phyloP scores from a whole-genome alignment of 2,113 vertebrate species.

The Tyrannus savana region DNA sequence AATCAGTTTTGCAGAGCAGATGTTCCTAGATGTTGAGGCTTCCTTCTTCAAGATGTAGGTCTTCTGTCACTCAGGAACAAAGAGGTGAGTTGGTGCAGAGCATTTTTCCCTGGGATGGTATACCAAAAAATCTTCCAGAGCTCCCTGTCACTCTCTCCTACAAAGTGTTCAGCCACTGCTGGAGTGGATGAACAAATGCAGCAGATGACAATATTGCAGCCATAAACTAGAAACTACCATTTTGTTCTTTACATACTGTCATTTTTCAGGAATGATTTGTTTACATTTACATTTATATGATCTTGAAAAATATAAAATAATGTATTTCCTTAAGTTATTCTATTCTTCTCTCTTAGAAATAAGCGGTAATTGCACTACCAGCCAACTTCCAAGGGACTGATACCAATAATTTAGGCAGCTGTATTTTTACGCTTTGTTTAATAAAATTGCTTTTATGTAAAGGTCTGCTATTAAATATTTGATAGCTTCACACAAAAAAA shows the following conservation, averaged over 20 bases:
- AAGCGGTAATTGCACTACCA: conserved; percentile 8
- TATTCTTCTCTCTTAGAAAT: background rate
- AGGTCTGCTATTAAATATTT: conserved; percentile 58
- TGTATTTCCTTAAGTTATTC: conserved; percentile 16
- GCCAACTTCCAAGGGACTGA: background rate
- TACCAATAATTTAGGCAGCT: conserved; percentile 23
- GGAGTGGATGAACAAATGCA: background rate
- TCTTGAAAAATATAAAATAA: conserved; percentile 27
- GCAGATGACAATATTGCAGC: background rate
- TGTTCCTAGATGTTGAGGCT: background rate
- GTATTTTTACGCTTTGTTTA: conserved; percentile 50
- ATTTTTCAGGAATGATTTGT: conserved; percentile 19
- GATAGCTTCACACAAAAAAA: conserved; percentile 13
- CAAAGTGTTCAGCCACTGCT: background rate
- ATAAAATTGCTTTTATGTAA: conserved; percentile 62
- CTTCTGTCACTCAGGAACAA: background rate
- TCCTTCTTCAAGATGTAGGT: background rate
- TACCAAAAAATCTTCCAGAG: background rate
- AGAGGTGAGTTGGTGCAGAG: background rate
- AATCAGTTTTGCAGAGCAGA: background rate
- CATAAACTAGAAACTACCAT: background rate
- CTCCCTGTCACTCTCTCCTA: background rate
- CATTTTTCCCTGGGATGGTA: background rate
- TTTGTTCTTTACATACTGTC: background rate
- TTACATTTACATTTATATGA: conserved; percentile 41